A percentile compares a stretch with the other conserved stretches of the same genome.
Evolutionary conservation across 2,797 vertebrate genomes (phyloP).

Genomic region (Intellagama lesueurii): DNA sequence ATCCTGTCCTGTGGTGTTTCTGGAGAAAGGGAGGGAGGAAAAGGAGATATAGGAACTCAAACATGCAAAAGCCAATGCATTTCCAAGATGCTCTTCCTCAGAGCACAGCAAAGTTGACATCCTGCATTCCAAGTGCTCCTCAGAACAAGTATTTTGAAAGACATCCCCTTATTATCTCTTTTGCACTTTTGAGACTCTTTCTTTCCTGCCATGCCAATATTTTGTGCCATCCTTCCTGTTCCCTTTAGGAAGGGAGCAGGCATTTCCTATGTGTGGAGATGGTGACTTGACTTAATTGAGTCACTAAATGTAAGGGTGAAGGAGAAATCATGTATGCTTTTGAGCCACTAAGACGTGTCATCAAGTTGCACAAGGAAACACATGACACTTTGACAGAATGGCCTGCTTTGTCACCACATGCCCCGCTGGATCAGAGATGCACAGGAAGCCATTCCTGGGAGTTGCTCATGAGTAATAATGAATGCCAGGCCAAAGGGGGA

Average conservation of each 20-base stretch:
- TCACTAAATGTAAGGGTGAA: background rate
- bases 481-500: background rate
- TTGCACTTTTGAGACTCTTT: background rate
- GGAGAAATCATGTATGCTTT: constrained; percentile 10
- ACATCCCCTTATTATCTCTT: background rate
- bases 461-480: constrained; percentile 8
- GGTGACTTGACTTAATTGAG: background rate
- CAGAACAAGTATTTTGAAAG: background rate
- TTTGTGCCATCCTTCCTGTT: background rate
- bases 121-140: background rate
- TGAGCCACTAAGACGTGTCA: background rate
- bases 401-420: background rate
- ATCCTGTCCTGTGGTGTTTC: background rate
- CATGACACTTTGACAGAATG: background rate
- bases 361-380: constrained; percentile 8
- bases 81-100: background rate
- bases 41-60: background rate
- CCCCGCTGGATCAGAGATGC: background rate
- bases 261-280: background rate
- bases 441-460: accelerated
- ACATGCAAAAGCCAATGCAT: background rate
- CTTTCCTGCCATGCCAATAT: background rate
- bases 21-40: background rate
- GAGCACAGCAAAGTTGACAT: background rate
- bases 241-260: background rate